phyloP scores from a whole-genome alignment of 2,888 invertebrate species.

The Pocota personata region DNA sequence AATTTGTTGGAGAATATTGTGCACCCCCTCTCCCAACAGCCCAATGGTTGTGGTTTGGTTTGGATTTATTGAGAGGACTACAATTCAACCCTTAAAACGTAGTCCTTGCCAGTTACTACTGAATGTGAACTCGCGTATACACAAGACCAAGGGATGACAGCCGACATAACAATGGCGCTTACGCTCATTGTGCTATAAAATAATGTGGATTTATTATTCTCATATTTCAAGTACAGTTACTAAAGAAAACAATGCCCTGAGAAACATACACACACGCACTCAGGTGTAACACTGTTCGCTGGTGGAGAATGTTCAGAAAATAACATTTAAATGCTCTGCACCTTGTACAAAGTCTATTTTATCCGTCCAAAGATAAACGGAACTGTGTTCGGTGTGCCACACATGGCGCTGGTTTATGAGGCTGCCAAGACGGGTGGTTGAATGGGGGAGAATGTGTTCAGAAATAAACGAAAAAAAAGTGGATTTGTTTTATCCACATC shows the following conservation, averaged over 20 bases:
- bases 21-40: not conserved
- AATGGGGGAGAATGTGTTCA: slow-evolving; percentile 1
- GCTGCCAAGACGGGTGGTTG: not conserved
- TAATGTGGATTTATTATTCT: slow-evolving; percentile 66
- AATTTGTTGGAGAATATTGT: slow-evolving; percentile 26
- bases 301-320: slow-evolving; percentile 12
- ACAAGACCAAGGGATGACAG: slow-evolving; percentile 25
- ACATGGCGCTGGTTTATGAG: not conserved
- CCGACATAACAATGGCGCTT: slow-evolving; percentile 56
- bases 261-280: not conserved
- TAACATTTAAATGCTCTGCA: slow-evolving; percentile 58
- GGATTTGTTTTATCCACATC: slow-evolving; percentile 67
- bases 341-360: slow-evolving; percentile 64
- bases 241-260: slow-evolving; percentile 29
- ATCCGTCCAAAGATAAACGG: slow-evolving; percentile 58
- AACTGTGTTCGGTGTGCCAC: slow-evolving; percentile 32
- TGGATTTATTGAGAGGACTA: slow-evolving; percentile 23
- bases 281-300: not conserved
- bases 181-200: slow-evolving; percentile 48
- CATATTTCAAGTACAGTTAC: slow-evolving; percentile 62
- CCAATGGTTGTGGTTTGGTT: slow-evolving; percentile 19
- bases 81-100: not conserved
- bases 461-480: not conserved
- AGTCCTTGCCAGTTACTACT: not conserved
- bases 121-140: no score